Evolutionary conservation across 1,140 invertebrate genomes (phyloP).

Genomic region (Propsilocerus akamusi): DNA sequence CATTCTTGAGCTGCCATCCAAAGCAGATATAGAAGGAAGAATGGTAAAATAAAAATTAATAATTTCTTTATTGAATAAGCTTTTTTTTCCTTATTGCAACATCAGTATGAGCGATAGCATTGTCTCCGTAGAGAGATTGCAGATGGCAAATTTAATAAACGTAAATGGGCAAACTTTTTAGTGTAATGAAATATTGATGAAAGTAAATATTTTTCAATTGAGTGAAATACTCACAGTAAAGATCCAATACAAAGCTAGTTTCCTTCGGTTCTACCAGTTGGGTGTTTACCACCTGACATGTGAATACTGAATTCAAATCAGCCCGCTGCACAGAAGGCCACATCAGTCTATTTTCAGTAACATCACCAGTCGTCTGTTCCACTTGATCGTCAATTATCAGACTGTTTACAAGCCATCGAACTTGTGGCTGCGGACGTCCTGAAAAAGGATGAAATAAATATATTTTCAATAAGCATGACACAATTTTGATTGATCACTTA

Average conservation of each 20-base stretch:
- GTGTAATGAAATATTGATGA: background rate
- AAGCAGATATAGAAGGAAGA: too few relatives aligned
- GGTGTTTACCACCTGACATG: slow-evolving; percentile 59
- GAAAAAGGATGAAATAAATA: background rate
- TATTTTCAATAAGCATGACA: too few relatives aligned
- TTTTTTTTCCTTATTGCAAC: too few relatives aligned
- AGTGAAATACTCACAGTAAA: slow-evolving; percentile 45
- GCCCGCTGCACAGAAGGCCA: slow-evolving; percentile 43
- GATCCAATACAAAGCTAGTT: slow-evolving; percentile 44
- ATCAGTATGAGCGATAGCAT: too few relatives aligned
- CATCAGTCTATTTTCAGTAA: slow-evolving; percentile 55
- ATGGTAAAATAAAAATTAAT: too few relatives aligned
- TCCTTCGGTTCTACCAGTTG: slow-evolving; percentile 46
- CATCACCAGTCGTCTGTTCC: slow-evolving; percentile 49
- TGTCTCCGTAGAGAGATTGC: background rate
- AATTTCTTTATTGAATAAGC: too few relatives aligned
- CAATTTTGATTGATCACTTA: too few relatives aligned
- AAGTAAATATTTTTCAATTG: background rate
- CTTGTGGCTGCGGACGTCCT: slow-evolving; percentile 35
- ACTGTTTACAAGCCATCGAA: slow-evolving; percentile 46
- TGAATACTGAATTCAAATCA: slow-evolving; percentile 54
- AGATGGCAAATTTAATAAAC: background rate
- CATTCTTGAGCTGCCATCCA: too few relatives aligned
- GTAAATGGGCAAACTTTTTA: too few relatives aligned
- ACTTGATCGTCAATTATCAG: slow-evolving; percentile 47